Evolutionary conservation across 2,888 invertebrate species (phyloP).

Genomic region (Meiosimyza platycephala): DNA sequence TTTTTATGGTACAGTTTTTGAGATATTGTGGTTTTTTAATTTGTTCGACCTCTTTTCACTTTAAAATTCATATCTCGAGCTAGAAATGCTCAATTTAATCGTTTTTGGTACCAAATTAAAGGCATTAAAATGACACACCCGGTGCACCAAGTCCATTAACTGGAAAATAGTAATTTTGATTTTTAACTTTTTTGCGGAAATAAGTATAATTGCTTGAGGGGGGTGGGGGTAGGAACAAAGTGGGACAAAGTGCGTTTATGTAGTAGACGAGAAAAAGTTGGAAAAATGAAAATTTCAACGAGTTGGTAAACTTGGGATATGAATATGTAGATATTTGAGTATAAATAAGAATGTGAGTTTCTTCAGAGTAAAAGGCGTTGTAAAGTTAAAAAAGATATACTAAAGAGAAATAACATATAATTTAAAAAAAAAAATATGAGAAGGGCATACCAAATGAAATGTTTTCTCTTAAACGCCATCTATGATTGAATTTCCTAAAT

Average conservation of each 20-base stretch:
- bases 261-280: constrained; percentile 20
- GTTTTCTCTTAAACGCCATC: too few relatives aligned
- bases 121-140: constrained; percentile 88
- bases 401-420: constrained; percentile 17
- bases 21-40: too few relatives aligned
- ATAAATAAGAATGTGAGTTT: too few relatives aligned
- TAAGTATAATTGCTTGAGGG: constrained; percentile 32
- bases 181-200: constrained; percentile 45
- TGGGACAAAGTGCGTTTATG: constrained; percentile 30
- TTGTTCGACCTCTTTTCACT: too few relatives aligned
- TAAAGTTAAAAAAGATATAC: too few relatives aligned
- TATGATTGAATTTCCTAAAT: too few relatives aligned
- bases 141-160: constrained; percentile 77
- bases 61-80: too few relatives aligned
- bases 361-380: too few relatives aligned
- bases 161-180: constrained; percentile 48
- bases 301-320: constrained; percentile 1
- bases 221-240: constrained; percentile 36
- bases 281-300: constrained; percentile 8
- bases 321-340: background rate
- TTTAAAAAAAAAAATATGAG: constrained; percentile 33
- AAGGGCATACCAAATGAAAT: too few relatives aligned
- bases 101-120: too few relatives aligned
- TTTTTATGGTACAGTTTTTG: too few relatives aligned
- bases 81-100: too few relatives aligned